A percentile compares a stretch with the other conserved stretches of the same genome.
These are phyloP conservation scores for Pangasius mekongensis DNA, from an alignment of 2,797 vertebrate genomes.

Conservation along the genomic window DNA sequence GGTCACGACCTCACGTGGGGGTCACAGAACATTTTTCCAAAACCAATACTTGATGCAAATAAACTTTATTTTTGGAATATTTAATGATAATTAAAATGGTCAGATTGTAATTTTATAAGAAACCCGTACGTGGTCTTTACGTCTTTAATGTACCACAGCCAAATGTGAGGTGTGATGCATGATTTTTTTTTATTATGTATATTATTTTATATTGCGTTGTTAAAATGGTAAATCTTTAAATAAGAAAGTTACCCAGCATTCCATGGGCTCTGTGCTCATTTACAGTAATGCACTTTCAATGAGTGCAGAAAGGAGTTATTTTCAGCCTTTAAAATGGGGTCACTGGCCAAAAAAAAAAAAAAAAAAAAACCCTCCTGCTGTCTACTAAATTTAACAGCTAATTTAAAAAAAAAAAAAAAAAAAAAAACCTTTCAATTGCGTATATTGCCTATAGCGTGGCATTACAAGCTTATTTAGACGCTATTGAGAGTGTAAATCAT, in stretches of 20 bases:
- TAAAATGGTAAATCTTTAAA: not conserved
- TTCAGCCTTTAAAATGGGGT: not conserved
- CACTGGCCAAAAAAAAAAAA: not conserved
- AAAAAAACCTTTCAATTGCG: not conserved
- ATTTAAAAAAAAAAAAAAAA: not conserved
- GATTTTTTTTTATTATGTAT: not conserved
- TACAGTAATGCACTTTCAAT: not conserved
- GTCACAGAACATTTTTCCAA: not conserved
- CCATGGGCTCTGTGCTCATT: not conserved
- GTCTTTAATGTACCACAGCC: not conserved
- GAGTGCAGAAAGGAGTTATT: not conserved
- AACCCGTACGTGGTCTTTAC: not conserved
- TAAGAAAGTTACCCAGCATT: not conserved
- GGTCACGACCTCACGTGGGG: not conserved
- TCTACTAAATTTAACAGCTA: not conserved
- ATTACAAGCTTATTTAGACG: not conserved
- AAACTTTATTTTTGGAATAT: not conserved
- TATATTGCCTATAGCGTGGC: not conserved
- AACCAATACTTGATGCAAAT: not conserved
- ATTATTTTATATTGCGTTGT: not conserved
- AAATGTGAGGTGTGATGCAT: not conserved
- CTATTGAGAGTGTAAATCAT: too few species aligned
- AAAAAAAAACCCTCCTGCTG: not conserved
- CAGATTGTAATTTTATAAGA: not conserved
- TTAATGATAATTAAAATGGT: not conserved